phyloP scores from a whole-genome alignment of 2,113 vertebrate genomes.

The Rhodinocichla rosea region DNA sequence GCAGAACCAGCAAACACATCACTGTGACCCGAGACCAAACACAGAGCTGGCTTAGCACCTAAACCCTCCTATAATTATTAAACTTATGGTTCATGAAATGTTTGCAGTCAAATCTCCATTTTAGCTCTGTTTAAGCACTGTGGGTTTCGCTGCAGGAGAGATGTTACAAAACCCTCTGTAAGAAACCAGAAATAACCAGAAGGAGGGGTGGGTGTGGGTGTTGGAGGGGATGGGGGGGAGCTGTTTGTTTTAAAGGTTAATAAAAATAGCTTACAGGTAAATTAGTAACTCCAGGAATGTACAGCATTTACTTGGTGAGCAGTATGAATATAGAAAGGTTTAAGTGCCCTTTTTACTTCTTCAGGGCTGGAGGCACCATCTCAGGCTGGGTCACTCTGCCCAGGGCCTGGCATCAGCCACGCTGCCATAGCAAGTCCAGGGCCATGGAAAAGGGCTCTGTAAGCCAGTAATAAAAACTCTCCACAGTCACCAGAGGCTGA shows the following conservation, averaged over 20 bases:
- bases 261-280: conserved; percentile 40
- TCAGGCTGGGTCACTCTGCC: background rate
- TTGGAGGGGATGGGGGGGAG: background rate
- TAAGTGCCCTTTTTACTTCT: background rate
- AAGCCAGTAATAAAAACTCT: background rate
- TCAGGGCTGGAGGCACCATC: background rate
- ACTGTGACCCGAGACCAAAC: background rate
- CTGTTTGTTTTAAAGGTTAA: conserved; percentile 36
- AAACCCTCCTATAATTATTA: background rate
- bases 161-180: background rate
- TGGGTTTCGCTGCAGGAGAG: background rate
- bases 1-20: background rate
- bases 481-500: background rate
- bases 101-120: background rate
- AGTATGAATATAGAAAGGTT: background rate
- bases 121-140: background rate
- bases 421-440: background rate
- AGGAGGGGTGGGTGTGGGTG: background rate
- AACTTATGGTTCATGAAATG: background rate
- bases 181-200: conserved; percentile 16
- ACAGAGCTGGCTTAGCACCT: background rate
- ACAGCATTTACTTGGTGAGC: background rate
- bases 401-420: background rate
- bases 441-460: background rate
- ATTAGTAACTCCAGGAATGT: conserved; percentile 23